phyloP scores from a whole-genome alignment of 2,797 vertebrate species.

The Urocyon cinereoargenteus region DNA sequence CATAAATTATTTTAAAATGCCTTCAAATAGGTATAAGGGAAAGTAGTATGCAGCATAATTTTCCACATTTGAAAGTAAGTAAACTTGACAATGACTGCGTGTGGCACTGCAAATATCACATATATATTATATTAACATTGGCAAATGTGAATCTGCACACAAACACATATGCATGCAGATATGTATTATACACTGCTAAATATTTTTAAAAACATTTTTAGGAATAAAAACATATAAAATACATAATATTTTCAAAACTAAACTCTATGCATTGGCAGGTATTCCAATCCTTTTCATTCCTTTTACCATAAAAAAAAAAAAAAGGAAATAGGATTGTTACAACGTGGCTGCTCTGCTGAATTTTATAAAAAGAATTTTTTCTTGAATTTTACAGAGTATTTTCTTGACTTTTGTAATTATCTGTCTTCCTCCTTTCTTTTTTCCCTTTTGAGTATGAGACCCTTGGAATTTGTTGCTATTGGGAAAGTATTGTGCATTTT shows the following conservation, averaged over 20 bases:
- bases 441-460: neutral
- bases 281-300: neutral
- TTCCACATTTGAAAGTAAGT: neutral
- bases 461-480: neutral
- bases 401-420: neutral
- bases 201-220: neutral
- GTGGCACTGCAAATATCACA: neutral
- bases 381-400: neutral
- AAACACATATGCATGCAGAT: neutral
- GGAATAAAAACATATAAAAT: slow-evolving; percentile 14
- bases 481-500: neutral
- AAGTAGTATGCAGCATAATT: neutral
- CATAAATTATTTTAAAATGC: slow-evolving; percentile 2
- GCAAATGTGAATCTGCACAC: neutral
- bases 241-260: neutral
- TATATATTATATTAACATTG: neutral
- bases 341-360: neutral
- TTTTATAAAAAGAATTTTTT: slow-evolving; percentile 14
- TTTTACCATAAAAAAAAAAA: neutral
- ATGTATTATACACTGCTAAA: neutral
- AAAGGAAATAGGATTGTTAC: neutral
- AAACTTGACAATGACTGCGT: neutral
- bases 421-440: neutral
- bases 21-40: neutral
- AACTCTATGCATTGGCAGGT: neutral